Percentiles rank a stretch among this genome's conserved stretches.
These are phyloP conservation scores for Mormyrops attenuatus DNA, from an alignment of 2,797 vertebrate species.

Conservation along the genomic window DNA sequence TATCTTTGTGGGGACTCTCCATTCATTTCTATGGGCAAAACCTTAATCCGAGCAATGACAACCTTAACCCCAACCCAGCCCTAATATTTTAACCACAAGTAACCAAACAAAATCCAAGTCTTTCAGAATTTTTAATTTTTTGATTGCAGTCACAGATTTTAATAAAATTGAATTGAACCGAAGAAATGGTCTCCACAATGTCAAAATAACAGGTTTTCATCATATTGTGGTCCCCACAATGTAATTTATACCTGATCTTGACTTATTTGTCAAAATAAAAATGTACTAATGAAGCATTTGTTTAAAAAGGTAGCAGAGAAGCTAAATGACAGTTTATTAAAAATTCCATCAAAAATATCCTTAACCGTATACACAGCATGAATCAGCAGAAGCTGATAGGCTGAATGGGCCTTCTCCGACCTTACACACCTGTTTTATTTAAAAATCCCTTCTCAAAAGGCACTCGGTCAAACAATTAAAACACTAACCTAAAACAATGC, in stretches of 20 bases:
- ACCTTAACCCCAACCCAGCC: neutral
- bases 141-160: neutral
- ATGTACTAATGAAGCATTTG: neutral
- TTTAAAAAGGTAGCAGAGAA: neutral
- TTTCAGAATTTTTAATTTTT: neutral
- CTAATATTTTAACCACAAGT: neutral
- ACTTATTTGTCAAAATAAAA: neutral
- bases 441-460: neutral
- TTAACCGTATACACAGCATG: neutral
- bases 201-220: neutral
- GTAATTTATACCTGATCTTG: neutral
- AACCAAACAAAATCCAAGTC: neutral
- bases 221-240: no score
- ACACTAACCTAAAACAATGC: neutral
- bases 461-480: neutral
- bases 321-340: neutral
- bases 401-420: neutral
- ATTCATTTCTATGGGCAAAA: neutral
- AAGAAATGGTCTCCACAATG: neutral
- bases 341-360: neutral
- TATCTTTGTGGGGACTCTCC: neutral
- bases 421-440: neutral
- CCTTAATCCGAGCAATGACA: neutral
- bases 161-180: neutral
- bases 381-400: neutral